Evolutionary conservation across 2,888 invertebrate species (phyloP), one percentile per base, ranked within the genome.

Genomic region (Papilio elwesi): DNA sequence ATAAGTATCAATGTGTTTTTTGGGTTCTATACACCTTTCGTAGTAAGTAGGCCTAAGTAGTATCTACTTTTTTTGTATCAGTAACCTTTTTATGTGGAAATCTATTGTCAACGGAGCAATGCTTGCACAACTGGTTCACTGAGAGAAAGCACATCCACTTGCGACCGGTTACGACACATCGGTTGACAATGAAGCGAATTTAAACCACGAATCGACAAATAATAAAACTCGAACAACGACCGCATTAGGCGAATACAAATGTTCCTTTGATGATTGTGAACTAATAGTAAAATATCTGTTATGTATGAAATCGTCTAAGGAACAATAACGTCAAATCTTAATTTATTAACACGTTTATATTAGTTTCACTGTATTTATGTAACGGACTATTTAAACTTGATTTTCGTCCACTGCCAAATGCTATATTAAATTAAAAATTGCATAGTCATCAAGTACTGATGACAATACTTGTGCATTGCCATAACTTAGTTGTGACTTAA

Each of bases 61-160:
- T 26, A 26, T 26, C 26, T 36, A 65, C 53, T 12, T 68, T 72
- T 68, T 68, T 72, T 53, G 63, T 43, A 57, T 55, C 38, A 16
- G 64, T 66, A 59, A 47, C 43, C 43, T 73, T 64, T 72, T 52
- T 38, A 15, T 62, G 10, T n/a, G 12, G 55, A n/a, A 49, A 47
- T 57, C 64, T 51, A 65, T 69, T 73, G 73, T 73, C 55, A 55
- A 48, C 53, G 10, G 12, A 26, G 43, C n/a, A 64, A 16, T 36
- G 57, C 67, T 72, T 64, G 68, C 64, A 26, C 64, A 68, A 68
- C 57, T 68, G 64, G 68, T 65, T 69, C 69, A 71, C n/a, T 55
- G 53, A 73, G 73, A 52, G 73, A 73, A 73, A 73, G 68, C 69
- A 69, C 73, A 71, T 70, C 71, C 38, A 70, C 72, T 73, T 47